Base-by-base conservation (phyloP, 1,140 invertebrate species). In the Dreissena polymorpha region DNA sequence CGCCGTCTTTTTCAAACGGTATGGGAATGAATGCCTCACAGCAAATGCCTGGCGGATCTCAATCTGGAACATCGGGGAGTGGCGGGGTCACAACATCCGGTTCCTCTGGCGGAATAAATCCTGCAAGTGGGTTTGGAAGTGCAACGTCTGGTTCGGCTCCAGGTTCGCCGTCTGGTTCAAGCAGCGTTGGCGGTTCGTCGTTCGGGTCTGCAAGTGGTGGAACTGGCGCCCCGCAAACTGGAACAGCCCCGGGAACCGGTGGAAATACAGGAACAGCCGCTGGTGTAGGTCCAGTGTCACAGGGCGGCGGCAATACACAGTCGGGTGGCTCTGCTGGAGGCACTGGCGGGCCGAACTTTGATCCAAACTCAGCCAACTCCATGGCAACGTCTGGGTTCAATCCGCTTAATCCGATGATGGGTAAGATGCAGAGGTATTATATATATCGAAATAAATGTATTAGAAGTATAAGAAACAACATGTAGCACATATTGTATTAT, bases 371-470 rank as follows among this genome's bases (percentile, higher is more conserved):
- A 13, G 81, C 86, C 39, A 87, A 87, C 39, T 78, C 80, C 10
- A 74, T 83, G 64, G 82, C 78, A n/a, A 87, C 86, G n/a, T 51
- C 82, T 10, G 86, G 86, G 25, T 87, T 87, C 71, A 87, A 87
- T 53, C 86, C 86, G 23, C 55, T 87, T 10, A 87, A 79, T 51
- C 86, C 86, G 21, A 27, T 83, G 25, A 67, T 86, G 60, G 86
- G 86, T 86, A 80, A 68, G 25, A 49, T 39, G 23, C 8, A 39
- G 39, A 5, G 39, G 39, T 39, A 5, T 39, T 21, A 69, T 8
- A 21, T 69, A 13, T 27, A 29, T 25, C 16, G 67, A 69, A 16
- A 69, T 25, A 3, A 16, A n/a, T 63, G 60, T 63, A 5, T 2
- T 63, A 63, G 23, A 2, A n/a, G 2, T n/a, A 5, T n/a, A 13